Evolutionary conservation across 2,113 vertebrate species (phyloP), one percentile per base, ranked within the genome.

Genomic region (Donacobius atricapilla): DNA sequence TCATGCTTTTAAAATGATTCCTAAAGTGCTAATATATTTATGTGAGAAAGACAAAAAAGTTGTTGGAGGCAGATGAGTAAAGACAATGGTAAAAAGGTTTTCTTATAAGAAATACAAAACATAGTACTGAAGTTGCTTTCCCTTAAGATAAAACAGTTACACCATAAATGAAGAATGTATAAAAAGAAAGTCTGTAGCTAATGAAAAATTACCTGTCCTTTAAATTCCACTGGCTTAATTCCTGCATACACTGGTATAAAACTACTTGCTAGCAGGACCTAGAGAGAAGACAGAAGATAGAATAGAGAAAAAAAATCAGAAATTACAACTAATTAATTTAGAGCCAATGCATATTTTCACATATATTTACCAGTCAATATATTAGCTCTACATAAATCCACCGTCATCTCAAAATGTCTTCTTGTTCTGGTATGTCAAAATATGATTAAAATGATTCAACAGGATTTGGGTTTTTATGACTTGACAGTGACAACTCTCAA

Each of bases 241-340:
- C 99, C 99, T 63, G 98, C 98, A 70, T 99, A 99, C 6, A 99
- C 7, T 4, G 99, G 99, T 57, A 99, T 93, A 89, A 99, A 99
- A 93, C 99, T 99, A 97, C 99, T 99, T 79, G 99, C 99, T 66
- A 99, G 92, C 6, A 99, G 98, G 23, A 98, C 98, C 99, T 99
- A 45, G 4, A 71, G 15, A 75, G 57, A 69, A 84, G 15, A 53
- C 80, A 24, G 4, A 9, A 70, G 18, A 81, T 82, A 82, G 7
- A 64, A 71, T 2, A 54, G 11, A 82, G 9, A 56, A 28, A 28
- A 57, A 39, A 58, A 64, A 2, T 10, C 3, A 61, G 91, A 30
- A 13, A 86, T 20, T 11, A 28, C 8, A 48, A 12, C 11, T 7
- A 89, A 21, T 2, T 72, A 28, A 75, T 69, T 80, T 60, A 45